Percentiles rank a stretch among this genome's conserved stretches.
phyloP scores from a whole-genome alignment of 2,888 invertebrate genomes.

The Baronia brevicornis region DNA sequence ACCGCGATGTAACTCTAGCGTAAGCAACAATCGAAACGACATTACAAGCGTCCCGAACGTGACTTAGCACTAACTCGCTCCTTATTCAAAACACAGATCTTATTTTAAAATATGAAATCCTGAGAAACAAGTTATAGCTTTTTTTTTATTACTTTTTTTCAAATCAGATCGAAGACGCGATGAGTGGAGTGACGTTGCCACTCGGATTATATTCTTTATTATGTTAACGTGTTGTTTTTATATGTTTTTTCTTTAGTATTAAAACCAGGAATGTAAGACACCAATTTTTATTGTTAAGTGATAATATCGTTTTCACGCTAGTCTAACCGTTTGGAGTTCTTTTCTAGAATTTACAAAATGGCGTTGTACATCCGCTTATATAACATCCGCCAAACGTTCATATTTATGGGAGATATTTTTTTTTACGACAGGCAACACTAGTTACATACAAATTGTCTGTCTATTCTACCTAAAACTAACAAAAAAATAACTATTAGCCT shows the following conservation, averaged over 20 bases:
- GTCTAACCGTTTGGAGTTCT: too few relatives aligned
- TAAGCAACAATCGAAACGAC: conserved; percentile 9
- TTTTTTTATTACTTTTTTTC: conserved; percentile 37
- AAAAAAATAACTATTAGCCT: too few relatives aligned
- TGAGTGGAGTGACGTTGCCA: conserved; percentile 51
- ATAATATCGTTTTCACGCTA: too few relatives aligned
- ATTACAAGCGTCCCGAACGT: conserved; percentile 30
- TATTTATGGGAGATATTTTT: too few relatives aligned
- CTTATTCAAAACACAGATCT: conserved; percentile 56
- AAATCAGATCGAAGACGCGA: conserved; percentile 35
- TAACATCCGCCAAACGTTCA: too few relatives aligned
- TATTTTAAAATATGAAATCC: conserved; percentile 69
- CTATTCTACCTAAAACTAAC: too few relatives aligned
- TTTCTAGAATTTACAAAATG: too few relatives aligned
- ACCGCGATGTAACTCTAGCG: conserved; percentile 1
- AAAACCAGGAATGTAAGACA: conserved; percentile 4
- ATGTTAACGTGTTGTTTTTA: conserved; percentile 11
- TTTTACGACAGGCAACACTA: too few relatives aligned
- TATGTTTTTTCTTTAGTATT: conserved; percentile 5
- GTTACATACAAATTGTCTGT: too few relatives aligned
- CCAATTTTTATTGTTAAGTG: neutral
- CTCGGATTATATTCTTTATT: conserved; percentile 27
- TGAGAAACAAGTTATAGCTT: conserved; percentile 48
- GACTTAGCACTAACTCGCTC: conserved; percentile 54
- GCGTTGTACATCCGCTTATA: too few relatives aligned